A percentile compares a stretch with the other conserved stretches of the same genome.
Evolutionary conservation across 2,797 vertebrate species (phyloP).

Genomic region (Parauchenoglanis ngamensis): DNA sequence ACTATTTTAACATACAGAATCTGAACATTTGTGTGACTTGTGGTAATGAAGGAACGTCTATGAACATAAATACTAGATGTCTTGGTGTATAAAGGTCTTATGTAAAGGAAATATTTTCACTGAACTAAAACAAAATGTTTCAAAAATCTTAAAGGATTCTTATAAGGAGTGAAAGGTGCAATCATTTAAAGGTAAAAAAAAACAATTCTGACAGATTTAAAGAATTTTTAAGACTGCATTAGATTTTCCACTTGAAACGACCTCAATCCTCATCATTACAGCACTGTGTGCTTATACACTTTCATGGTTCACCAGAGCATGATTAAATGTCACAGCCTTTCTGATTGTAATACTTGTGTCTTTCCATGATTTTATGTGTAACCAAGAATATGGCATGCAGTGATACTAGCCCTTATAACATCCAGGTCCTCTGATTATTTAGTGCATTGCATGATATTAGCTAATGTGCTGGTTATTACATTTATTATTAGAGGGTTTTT

Average conservation of each 20-base stretch:
- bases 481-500: not conserved
- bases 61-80: not conserved
- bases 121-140: not conserved
- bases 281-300: not conserved
- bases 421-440: not conserved
- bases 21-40: not conserved
- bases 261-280: not conserved
- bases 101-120: no score
- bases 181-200: not conserved
- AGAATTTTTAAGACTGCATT: not conserved
- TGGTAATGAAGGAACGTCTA: not conserved
- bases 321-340: constrained; percentile 4
- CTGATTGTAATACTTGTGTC: not conserved
- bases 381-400: not conserved
- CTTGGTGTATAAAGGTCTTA: no score
- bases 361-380: not conserved
- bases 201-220: not conserved
- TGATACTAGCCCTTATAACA: constrained; percentile 1
- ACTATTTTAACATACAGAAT: not conserved
- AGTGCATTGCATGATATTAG: not conserved
- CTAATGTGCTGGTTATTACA: not conserved
- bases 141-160: not conserved
- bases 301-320: not conserved
- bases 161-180: not conserved
- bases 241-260: not conserved